phyloP scores from a whole-genome alignment of 2,888 invertebrate species.

The Drosophila suboccidentalis region DNA sequence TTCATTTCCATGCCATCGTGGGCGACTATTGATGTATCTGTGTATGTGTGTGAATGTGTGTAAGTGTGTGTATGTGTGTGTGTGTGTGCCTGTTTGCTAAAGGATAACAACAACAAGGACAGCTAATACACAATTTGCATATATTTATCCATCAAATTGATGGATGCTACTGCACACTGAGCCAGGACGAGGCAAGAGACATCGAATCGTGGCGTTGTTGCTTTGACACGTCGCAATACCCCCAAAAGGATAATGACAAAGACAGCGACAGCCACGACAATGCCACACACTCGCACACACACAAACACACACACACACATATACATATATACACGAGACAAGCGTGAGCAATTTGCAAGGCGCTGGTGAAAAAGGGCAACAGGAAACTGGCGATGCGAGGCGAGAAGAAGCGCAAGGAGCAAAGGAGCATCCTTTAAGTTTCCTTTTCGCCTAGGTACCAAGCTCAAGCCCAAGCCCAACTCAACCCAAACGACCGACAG shows the following conservation, averaged over 20 bases:
- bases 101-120: conserved; percentile 80
- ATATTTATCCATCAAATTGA: conserved; percentile 86
- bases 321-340: conserved; percentile 49
- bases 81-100: conserved; percentile 73
- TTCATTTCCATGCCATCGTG: conserved; percentile 73
- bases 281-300: conserved; percentile 45
- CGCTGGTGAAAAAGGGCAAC: conserved; percentile 78
- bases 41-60: conserved; percentile 16
- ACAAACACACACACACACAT: conserved; percentile 12
- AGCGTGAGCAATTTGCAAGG: conserved; percentile 80
- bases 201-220: conserved; percentile 74
- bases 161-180: conserved; percentile 84
- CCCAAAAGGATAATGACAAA: conserved; percentile 82
- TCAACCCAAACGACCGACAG: conserved; percentile 54
- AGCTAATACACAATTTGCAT: conserved; percentile 85
- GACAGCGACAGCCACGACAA: conserved; percentile 81
- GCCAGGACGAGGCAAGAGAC: conserved; percentile 41
- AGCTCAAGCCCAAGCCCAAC: neutral
- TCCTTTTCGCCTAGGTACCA: conserved; percentile 78
- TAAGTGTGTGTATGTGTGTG: conserved; percentile 24
- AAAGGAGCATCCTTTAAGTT: conserved; percentile 75
- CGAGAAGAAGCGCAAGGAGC: conserved; percentile 16
- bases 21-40: conserved; percentile 69
- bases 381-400: conserved; percentile 67
- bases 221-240: conserved; percentile 82